Evolutionary conservation across 2,797 vertebrate genomes (phyloP).

Genomic region (Alcedo atthis): DNA sequence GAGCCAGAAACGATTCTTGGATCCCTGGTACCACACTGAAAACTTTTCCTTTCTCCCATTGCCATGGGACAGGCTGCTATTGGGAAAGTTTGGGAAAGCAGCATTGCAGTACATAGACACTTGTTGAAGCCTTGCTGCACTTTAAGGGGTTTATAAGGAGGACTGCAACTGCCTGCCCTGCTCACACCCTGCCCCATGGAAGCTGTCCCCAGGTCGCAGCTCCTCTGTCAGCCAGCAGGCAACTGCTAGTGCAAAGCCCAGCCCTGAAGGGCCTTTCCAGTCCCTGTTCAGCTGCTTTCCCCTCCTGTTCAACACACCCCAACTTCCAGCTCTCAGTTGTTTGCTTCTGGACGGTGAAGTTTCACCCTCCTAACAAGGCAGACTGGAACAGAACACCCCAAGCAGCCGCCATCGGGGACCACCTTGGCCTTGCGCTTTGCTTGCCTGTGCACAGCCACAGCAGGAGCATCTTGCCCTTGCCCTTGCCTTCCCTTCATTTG

Average conservation of each 20-base stretch:
- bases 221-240: neutral
- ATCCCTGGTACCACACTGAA: conserved; percentile 19
- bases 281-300: neutral
- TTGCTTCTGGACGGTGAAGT: neutral
- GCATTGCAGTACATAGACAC: neutral
- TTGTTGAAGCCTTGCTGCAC: neutral
- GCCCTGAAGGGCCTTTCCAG: neutral
- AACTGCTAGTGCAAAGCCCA: neutral
- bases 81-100: neutral
- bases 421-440: neutral
- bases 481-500: too few relatives aligned
- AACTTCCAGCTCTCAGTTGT: neutral
- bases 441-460: neutral
- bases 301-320: neutral
- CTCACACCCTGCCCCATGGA: neutral
- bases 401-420: neutral
- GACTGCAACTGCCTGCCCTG: neutral
- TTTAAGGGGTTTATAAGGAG: neutral
- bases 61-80: neutral
- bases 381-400: neutral
- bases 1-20: conserved; percentile 21
- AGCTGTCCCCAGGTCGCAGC: fast-evolving
- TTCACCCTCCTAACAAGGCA: fast-evolving
- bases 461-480: too few relatives aligned
- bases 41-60: neutral